A percentile compares a stretch with the other conserved stretches of the same genome.
These are phyloP conservation scores for Rousettus leschenaultii DNA, from an alignment of 2,113 vertebrate genomes.

Conservation along the genomic window DNA sequence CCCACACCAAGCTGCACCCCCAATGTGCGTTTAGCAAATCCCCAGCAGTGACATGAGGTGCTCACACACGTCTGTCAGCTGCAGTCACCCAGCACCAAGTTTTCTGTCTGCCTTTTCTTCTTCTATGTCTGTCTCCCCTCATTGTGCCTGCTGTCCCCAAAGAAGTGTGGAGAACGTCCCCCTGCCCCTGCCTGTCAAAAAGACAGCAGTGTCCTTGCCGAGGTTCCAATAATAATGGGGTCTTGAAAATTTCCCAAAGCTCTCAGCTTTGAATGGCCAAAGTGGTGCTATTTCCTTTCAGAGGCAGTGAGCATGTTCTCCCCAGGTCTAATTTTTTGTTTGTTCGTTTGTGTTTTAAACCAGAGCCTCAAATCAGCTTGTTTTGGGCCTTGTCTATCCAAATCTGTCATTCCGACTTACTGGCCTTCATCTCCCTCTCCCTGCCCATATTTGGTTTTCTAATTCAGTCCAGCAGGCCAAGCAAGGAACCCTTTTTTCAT, in stretches of 20 bases:
- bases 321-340: not conserved
- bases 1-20: not conserved
- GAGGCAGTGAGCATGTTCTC: not conserved
- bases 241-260: not conserved
- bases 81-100: rapidly evolving
- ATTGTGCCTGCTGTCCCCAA: not conserved
- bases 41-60: not conserved
- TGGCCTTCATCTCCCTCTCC: not conserved
- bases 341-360: not conserved
- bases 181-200: no score
- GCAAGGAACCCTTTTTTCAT: not conserved
- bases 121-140: not conserved
- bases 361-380: not conserved
- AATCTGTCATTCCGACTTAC: not conserved
- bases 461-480: not conserved
- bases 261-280: not conserved
- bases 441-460: not conserved
- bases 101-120: not conserved
- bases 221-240: not conserved
- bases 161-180: not conserved
- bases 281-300: not conserved
- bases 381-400: not conserved
- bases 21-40: not conserved
- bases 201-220: not conserved
- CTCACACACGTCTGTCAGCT: not conserved